phyloP scores from a whole-genome alignment of 2,888 invertebrate genomes.

The Adineta ricciae region DNA sequence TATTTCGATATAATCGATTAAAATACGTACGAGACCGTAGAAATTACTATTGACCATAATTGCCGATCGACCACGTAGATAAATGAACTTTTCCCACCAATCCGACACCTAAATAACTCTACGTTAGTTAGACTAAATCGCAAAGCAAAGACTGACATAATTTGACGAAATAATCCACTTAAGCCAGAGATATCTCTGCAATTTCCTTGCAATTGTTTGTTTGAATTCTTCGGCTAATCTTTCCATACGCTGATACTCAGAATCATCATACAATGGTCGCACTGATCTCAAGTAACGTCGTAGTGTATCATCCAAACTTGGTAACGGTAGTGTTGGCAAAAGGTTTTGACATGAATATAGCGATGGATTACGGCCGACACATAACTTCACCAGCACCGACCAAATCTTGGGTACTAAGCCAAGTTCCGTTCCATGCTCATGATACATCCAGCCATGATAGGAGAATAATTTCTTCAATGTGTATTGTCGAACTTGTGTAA shows the following conservation, averaged over 20 bases:
- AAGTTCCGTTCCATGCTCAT: conserved; percentile 65
- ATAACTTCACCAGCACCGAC: conserved; percentile 67
- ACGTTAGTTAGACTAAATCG: not conserved
- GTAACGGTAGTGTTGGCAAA: conserved; percentile 80
- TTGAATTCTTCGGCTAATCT: conserved; percentile 73
- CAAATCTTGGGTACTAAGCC: conserved; percentile 70
- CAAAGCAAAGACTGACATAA: conserved; percentile 64
- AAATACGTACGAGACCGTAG: conserved; percentile 66
- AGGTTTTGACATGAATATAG: conserved; percentile 94
- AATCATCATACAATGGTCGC: conserved; percentile 69
- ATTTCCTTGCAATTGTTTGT: conserved; percentile 72
- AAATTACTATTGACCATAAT: conserved; percentile 98
- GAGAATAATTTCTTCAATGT: conserved; percentile 71
- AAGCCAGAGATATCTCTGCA: conserved; percentile 79
- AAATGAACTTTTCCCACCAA: conserved; percentile 99
- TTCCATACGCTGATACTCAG: conserved; percentile 71
- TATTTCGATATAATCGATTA: not conserved
- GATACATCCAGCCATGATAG: conserved; percentile 99
- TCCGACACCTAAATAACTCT: conserved; percentile 53
- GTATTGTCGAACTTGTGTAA: conserved; percentile 75
- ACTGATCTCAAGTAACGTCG: conserved; percentile 76
- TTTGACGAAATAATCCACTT: conserved; percentile 73
- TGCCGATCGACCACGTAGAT: conserved; percentile 81
- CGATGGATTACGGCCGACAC: conserved; percentile 77
- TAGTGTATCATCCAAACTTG: conserved; percentile 76